These are phyloP conservation scores for Synergus umbraculus DNA, from an alignment of 2,888 invertebrate species.

Conservation along the genomic window DNA sequence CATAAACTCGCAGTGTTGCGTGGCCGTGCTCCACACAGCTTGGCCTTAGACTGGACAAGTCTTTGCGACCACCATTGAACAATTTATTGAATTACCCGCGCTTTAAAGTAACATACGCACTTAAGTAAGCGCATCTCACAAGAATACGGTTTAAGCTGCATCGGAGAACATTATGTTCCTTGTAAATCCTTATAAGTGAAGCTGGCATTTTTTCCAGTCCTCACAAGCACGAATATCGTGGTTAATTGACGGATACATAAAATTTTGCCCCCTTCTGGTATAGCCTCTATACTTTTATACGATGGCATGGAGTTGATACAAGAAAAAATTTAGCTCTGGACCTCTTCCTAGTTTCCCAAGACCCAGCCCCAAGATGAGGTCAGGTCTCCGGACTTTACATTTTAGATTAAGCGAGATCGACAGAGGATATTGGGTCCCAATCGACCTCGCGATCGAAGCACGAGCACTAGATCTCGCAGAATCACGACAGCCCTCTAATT, in stretches of 20 bases:
- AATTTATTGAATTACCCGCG: conserved; percentile 21
- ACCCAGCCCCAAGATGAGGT: conserved; percentile 56
- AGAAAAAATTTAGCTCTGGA: not conserved
- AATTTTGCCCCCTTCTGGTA: conserved; percentile 1
- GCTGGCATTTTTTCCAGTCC: not conserved
- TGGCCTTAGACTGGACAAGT: conserved; percentile 2
- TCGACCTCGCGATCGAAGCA: conserved; percentile 66
- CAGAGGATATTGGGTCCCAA: conserved; percentile 61
- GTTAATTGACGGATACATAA: conserved; percentile 17
- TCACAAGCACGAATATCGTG: not conserved
- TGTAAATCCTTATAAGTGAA: conserved; percentile 33
- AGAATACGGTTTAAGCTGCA: conserved; percentile 4
- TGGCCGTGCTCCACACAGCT: not conserved
- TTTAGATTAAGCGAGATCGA: conserved; percentile 65
- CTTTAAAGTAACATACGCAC: conserved; percentile 10
- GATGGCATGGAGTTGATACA: not conserved
- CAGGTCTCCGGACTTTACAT: conserved; percentile 63
- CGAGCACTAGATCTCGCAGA: conserved; percentile 62
- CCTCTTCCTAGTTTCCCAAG: conserved; percentile 60
- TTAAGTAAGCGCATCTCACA: conserved; percentile 5
- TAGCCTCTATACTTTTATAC: conserved; percentile 4
- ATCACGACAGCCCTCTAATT: conserved; percentile 75
- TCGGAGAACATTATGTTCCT: conserved; percentile 16
- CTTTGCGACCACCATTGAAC: conserved; percentile 24
- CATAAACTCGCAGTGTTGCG: conserved; percentile 59